Evolutionary conservation across 2,797 vertebrate species (phyloP).

Genomic region (Leptodactylus fallax): DNA sequence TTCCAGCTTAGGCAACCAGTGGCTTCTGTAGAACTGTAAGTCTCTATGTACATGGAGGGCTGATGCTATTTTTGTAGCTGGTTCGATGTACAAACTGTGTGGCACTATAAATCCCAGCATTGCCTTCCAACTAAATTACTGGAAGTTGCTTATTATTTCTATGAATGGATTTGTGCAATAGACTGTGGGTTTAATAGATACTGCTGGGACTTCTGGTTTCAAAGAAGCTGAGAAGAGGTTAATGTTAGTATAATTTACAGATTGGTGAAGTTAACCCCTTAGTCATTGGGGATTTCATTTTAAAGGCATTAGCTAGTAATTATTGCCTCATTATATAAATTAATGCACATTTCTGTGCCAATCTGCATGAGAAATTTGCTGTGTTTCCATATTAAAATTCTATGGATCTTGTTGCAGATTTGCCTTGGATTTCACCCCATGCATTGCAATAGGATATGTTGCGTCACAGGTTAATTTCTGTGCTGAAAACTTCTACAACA

Average conservation of each 20-base stretch:
- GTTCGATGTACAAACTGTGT: neutral
- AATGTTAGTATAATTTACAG: neutral
- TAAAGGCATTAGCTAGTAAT: neutral
- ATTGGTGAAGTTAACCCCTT: neutral
- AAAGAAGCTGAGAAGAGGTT: neutral
- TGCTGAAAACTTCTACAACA: too few relatives aligned
- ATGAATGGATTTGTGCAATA: neutral
- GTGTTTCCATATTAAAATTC: too few relatives aligned
- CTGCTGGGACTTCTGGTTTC: neutral
- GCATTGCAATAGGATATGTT: too few relatives aligned
- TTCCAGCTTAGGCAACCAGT: neutral
- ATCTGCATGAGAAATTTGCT: too few relatives aligned
- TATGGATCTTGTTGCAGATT: too few relatives aligned
- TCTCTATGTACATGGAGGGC: too few relatives aligned
- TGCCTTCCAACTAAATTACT: neutral
- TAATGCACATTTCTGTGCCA: too few relatives aligned
- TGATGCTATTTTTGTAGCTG: neutral
- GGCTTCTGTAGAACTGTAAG: neutral
- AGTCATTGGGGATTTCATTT: neutral
- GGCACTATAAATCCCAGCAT: neutral
- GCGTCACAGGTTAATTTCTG: too few relatives aligned
- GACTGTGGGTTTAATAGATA: neutral
- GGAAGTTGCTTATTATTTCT: neutral
- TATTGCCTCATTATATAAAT: too few relatives aligned
- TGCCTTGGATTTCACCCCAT: too few relatives aligned